A percentile compares a stretch with the other conserved stretches of the same genome.
These are phyloP conservation scores for Phainopepla nitens DNA, from an alignment of 2,113 vertebrate species.

Conservation along the genomic window DNA sequence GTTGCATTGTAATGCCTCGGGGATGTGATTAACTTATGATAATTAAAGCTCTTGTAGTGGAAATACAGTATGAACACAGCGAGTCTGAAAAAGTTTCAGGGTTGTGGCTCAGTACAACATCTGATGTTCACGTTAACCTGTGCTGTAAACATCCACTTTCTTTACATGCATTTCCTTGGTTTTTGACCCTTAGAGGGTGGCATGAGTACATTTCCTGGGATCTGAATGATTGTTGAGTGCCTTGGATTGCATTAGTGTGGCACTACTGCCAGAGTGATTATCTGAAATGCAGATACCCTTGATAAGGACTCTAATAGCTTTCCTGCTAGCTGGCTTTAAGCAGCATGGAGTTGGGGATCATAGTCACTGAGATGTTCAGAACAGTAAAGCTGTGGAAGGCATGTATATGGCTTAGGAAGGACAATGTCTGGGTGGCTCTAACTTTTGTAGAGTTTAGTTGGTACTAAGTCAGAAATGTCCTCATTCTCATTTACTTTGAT, in stretches of 20 bases:
- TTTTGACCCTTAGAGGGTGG: background rate
- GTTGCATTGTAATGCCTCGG: background rate
- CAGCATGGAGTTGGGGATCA: background rate
- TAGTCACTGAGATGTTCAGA: background rate
- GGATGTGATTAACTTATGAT: slow-evolving; percentile 55
- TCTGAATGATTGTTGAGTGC: background rate
- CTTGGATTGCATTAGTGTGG: background rate
- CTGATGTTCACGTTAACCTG: background rate
- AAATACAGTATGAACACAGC: background rate
- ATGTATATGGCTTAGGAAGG: background rate
- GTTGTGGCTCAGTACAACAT: background rate
- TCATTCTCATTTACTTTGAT: background rate
- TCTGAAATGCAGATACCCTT: background rate
- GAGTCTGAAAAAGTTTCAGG: background rate
- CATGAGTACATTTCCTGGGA: background rate
- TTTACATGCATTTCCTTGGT: background rate
- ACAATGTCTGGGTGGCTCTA: background rate
- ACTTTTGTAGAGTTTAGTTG: background rate
- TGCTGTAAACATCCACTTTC: background rate
- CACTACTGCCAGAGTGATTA: background rate
- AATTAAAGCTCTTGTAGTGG: slow-evolving; percentile 50
- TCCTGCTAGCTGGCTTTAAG: background rate
- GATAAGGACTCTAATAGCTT: background rate
- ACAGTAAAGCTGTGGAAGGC: background rate
- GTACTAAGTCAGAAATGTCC: background rate